Conservation (phyloP, 2,797 vertebrate species). For the Hippoglossus hippoglossus region DNA sequence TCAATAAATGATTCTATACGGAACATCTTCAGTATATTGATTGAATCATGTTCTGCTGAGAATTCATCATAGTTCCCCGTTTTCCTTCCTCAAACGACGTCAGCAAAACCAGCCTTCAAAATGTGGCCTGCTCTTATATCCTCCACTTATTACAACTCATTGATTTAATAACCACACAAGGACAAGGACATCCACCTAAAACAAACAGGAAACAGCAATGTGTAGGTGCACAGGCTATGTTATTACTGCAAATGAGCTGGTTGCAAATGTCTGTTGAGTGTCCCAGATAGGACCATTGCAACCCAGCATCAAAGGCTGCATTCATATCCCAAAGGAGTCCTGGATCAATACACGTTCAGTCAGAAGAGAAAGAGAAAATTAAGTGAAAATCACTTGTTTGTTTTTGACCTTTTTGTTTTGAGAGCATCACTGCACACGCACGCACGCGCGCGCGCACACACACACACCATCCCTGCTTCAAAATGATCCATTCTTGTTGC, state of each 20-base stretch:
- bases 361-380: slow-evolving; percentile 19
- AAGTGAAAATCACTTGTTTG: slow-evolving; percentile 18
- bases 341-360: slow-evolving; percentile 20
- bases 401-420: slow-evolving; percentile 42
- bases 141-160: slow-evolving; percentile 18
- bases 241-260: slow-evolving; percentile 19
- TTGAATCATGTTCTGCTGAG: slow-evolving; percentile 38
- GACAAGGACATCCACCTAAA: slow-evolving; percentile 25
- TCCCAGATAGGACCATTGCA: not conserved
- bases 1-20: too few relatives aligned
- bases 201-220: slow-evolving; percentile 30
- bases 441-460: slow-evolving; percentile 1
- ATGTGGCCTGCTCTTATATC: not conserved
- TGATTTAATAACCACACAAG: slow-evolving; percentile 17
- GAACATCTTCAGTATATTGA: slow-evolving; percentile 1
- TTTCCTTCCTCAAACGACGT: slow-evolving; percentile 26
- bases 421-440: slow-evolving; percentile 7
- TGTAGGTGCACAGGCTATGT: slow-evolving; percentile 10
- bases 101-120: not conserved
- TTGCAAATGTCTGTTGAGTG: slow-evolving; percentile 9
- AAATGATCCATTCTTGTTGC: slow-evolving; percentile 24
- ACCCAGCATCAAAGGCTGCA: slow-evolving; percentile 7
- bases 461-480: not conserved
- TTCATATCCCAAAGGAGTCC: not conserved
- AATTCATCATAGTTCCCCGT: slow-evolving; percentile 46